These are phyloP conservation scores for Opisthograptis luteolata DNA, from an alignment of 2,888 invertebrate genomes.

Conservation along the genomic window DNA sequence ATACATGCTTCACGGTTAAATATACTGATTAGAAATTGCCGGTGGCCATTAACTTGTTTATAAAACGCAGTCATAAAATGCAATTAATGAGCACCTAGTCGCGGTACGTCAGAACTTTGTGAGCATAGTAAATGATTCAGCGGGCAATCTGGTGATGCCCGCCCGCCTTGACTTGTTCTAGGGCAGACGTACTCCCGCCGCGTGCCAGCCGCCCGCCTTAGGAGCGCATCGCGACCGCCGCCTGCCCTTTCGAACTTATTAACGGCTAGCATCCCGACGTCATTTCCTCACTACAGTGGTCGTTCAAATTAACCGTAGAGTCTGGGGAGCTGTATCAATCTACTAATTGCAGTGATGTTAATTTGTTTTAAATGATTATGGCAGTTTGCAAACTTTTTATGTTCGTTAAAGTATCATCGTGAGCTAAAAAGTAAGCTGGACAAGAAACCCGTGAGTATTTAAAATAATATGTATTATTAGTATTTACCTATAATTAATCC, in stretches of 20 bases:
- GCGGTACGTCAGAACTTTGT: constrained; percentile 14
- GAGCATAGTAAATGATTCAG: constrained; percentile 29
- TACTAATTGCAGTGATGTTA: not conserved
- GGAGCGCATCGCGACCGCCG: constrained; percentile 13
- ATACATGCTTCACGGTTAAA: no score
- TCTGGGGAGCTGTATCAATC: not conserved
- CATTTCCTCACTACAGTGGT: not conserved
- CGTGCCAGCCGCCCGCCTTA: constrained; percentile 46
- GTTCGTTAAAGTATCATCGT: not conserved
- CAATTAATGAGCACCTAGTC: constrained; percentile 19
- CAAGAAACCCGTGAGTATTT: not conserved
- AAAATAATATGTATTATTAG: no score
- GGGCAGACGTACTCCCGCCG: constrained; percentile 40
- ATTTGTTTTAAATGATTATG: not conserved
- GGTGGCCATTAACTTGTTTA: constrained; percentile 10
- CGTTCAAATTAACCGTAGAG: not conserved
- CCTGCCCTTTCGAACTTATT: not conserved
- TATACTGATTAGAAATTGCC: not conserved
- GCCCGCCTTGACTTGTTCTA: constrained; percentile 22
- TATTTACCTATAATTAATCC: no score
- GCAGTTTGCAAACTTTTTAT: not conserved
- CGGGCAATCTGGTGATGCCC: constrained; percentile 32
- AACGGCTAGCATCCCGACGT: not conserved
- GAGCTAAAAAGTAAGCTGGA: not conserved
- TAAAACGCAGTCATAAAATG: constrained; percentile 14